phyloP scores from a whole-genome alignment of 1,140 invertebrate species.

The Hyles vespertilio region DNA sequence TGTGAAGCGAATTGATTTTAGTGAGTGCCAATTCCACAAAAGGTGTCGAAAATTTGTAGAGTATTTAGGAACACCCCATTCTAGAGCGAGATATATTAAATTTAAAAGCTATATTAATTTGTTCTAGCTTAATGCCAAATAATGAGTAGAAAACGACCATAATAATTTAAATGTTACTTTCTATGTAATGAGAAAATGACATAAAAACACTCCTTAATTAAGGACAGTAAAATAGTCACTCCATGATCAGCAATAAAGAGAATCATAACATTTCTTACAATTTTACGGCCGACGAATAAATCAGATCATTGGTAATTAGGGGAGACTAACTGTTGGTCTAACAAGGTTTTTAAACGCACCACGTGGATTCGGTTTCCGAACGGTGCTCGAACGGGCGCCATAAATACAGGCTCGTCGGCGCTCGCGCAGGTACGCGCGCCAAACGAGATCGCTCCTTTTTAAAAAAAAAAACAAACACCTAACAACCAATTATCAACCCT shows the following conservation, averaged over 20 bases:
- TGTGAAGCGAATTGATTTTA: no score
- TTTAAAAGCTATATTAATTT: no score
- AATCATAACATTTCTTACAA: background rate
- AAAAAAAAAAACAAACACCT: constrained; percentile 41
- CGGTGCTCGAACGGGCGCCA: constrained; percentile 56
- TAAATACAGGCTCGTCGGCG: constrained; percentile 71
- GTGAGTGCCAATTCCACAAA: no score
- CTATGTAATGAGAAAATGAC: no score
- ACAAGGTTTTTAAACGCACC: constrained; percentile 66
- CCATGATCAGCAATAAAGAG: background rate
- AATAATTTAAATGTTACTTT: no score
- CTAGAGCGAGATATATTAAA: no score
- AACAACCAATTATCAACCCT: constrained; percentile 31
- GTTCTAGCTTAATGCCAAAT: no score
- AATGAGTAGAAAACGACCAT: no score
- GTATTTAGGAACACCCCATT: no score
- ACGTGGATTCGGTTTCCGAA: constrained; percentile 45
- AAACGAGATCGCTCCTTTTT: constrained; percentile 71
- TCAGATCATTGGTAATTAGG: constrained; percentile 36
- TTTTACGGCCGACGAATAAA: constrained; percentile 4
- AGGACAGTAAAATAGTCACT: no score
- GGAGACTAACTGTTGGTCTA: constrained; percentile 63
- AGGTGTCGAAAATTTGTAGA: no score
- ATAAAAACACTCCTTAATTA: no score
- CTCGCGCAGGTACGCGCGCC: constrained; percentile 69